Evolutionary conservation across 23 tunicate species (phyloP).

Genomic region (Diplosoma virens): DNA sequence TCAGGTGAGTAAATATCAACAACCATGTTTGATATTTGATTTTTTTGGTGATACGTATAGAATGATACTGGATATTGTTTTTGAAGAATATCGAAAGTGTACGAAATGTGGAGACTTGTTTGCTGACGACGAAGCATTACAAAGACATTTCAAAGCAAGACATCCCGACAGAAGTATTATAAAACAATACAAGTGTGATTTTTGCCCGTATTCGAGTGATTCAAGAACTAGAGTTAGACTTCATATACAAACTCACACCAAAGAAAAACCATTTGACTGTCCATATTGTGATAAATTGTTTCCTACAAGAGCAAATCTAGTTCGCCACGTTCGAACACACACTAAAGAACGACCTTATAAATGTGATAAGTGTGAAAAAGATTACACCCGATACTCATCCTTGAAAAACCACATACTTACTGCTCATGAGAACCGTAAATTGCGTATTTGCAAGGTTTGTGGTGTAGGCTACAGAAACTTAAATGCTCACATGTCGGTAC

Average conservation of each 20-base stretch:
- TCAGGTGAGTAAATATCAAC: no score
- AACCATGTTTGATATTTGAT: no score
- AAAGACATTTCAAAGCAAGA: conserved; percentile 6
- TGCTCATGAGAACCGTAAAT: conserved; percentile 43
- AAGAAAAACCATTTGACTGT: conserved; percentile 36
- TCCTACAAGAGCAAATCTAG: background rate
- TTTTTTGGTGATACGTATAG: no score
- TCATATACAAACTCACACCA: conserved; percentile 34
- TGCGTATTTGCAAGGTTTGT: conserved; percentile 41
- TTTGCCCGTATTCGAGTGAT: conserved; percentile 40
- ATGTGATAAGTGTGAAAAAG: conserved; percentile 38
- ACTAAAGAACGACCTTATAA: conserved; percentile 22
- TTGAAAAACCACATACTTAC: conserved; percentile 31
- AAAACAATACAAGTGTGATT: conserved; percentile 31
- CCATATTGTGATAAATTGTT: conserved; percentile 37
- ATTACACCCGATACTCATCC: conserved; percentile 13
- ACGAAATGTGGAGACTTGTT: conserved; percentile 25
- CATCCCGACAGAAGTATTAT: conserved; percentile 37
- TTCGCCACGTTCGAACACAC: conserved; percentile 44
- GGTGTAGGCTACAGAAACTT: conserved; percentile 8
- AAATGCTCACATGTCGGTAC: conserved; percentile 50
- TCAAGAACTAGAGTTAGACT: background rate
- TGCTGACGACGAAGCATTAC: conserved; percentile 12
- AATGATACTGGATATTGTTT: no score
- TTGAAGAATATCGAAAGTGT: conserved; percentile 18